A percentile compares a stretch with the other conserved stretches of the same genome.
Conservation (phyloP, 2,797 vertebrate species). For the Chelon labrosus region DNA sequence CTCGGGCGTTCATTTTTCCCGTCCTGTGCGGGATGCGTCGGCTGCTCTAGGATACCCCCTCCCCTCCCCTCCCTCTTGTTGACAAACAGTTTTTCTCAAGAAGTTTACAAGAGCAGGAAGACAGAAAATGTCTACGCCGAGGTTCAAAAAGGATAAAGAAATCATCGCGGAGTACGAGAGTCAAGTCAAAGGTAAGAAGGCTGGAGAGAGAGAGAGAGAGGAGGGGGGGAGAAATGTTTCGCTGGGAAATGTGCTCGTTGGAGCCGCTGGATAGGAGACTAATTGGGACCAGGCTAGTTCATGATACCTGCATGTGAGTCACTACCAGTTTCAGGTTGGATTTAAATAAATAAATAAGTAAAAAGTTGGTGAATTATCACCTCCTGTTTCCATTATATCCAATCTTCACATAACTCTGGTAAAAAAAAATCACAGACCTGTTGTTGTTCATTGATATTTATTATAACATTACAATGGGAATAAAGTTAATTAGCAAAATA, state of each 20-base stretch:
- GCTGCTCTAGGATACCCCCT: conserved; percentile 56
- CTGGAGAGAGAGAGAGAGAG: conserved; percentile 34
- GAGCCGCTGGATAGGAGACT: background rate
- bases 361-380: conserved; percentile 28
- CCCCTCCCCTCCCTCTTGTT: conserved; percentile 56
- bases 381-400: background rate
- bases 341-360: background rate
- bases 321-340: conserved; percentile 8
- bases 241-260: background rate
- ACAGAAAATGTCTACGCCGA: conserved; percentile 92
- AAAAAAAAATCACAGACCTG: background rate
- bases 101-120: conserved; percentile 66
- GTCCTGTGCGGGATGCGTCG: conserved; percentile 67
- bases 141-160: conserved; percentile 99
- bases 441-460: background rate
- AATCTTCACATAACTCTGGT: background rate
- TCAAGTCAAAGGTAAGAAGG: conserved; percentile 94
- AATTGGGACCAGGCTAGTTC: conserved; percentile 31
- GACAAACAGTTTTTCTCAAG: conserved; percentile 58
- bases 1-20: conserved; percentile 2
- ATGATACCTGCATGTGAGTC: conserved; percentile 57
- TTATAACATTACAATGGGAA: background rate
- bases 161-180: conserved; percentile 97
- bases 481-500: conserved; percentile 7
- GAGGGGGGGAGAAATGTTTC: background rate